Evolutionary conservation across 2,888 invertebrate species (phyloP).

Genomic region (Thera obeliscata): DNA sequence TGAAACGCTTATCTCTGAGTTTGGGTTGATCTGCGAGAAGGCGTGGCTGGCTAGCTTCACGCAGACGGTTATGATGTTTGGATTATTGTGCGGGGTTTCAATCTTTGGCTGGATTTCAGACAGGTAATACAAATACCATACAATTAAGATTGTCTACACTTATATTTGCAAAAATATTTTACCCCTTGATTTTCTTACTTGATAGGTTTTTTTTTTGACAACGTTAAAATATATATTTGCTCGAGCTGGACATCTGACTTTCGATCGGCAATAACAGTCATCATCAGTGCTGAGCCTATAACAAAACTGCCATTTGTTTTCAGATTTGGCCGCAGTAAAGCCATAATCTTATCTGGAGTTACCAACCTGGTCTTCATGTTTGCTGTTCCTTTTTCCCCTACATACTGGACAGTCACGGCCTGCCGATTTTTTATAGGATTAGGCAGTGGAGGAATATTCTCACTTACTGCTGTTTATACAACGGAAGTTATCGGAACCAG

Average conservation of each 20-base stretch:
- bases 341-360: conserved; percentile 86
- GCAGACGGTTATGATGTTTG: conserved; percentile 62
- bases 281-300: background rate
- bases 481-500: conserved; percentile 85
- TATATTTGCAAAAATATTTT: too few species aligned
- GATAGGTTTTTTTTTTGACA: too few species aligned
- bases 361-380: conserved; percentile 87
- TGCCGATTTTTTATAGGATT: conserved; percentile 87
- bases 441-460: conserved; percentile 90
- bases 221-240: too few species aligned
- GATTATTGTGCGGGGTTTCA: conserved; percentile 55
- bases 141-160: background rate
- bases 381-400: conserved; percentile 86
- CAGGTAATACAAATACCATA: conserved; percentile 46
- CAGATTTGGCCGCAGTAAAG: conserved; percentile 77
- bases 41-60: conserved; percentile 62
- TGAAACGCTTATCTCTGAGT: conserved; percentile 55
- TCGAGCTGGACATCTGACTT: background rate
- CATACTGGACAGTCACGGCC: conserved; percentile 80
- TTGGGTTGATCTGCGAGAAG: conserved; percentile 58
- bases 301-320: conserved; percentile 24
- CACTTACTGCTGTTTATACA: conserved; percentile 71
- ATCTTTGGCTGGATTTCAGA: conserved; percentile 67
- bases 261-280: background rate
- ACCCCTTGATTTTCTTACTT: too few species aligned